Percentiles rank a stretch among this genome's conserved stretches.
phyloP scores from a whole-genome alignment of 2,888 invertebrate species.

The Elysia crispata region DNA sequence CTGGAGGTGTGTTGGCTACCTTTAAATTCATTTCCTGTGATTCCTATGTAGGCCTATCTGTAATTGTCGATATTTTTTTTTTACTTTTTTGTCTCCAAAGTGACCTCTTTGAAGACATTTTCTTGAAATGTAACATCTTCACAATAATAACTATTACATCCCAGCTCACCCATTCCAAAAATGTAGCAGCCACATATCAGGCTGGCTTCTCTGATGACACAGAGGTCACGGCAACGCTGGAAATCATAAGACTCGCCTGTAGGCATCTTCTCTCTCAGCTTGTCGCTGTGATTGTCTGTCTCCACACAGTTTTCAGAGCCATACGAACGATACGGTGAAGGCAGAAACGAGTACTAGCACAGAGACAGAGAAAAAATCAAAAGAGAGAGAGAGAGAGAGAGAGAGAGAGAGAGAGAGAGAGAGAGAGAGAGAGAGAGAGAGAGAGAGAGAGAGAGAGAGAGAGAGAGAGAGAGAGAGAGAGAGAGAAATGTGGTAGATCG shows the following conservation, averaged over 20 bases:
- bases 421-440: slow-evolving; percentile 30
- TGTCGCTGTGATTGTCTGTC: not conserved
- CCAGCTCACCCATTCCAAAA: too few species aligned
- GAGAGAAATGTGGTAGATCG: too few species aligned
- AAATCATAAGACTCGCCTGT: slow-evolving; percentile 17
- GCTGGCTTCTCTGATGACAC: not conserved
- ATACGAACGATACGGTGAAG: slow-evolving; percentile 16
- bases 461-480: not conserved
- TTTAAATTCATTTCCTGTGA: too few species aligned
- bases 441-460: not conserved
- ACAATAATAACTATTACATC: too few species aligned
- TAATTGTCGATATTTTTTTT: too few species aligned
- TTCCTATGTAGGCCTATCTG: too few species aligned
- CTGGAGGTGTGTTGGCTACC: too few species aligned
- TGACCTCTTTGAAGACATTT: too few species aligned
- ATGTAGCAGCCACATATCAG: slow-evolving; percentile 3
- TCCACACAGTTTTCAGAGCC: slow-evolving; percentile 34
- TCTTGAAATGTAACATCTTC: too few species aligned
- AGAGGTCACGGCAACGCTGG: slow-evolving; percentile 7
- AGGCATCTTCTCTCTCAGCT: slow-evolving; percentile 19
- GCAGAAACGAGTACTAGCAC: slow-evolving; percentile 22
- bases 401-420: slow-evolving; percentile 32
- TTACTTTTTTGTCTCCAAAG: too few species aligned
- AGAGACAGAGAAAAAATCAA: not conserved
- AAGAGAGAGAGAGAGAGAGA: slow-evolving; percentile 5